Evolutionary conservation across 2,888 invertebrate genomes (phyloP), one percentile per base, ranked within the genome.

Genomic region (Halocaridina rubra): DNA sequence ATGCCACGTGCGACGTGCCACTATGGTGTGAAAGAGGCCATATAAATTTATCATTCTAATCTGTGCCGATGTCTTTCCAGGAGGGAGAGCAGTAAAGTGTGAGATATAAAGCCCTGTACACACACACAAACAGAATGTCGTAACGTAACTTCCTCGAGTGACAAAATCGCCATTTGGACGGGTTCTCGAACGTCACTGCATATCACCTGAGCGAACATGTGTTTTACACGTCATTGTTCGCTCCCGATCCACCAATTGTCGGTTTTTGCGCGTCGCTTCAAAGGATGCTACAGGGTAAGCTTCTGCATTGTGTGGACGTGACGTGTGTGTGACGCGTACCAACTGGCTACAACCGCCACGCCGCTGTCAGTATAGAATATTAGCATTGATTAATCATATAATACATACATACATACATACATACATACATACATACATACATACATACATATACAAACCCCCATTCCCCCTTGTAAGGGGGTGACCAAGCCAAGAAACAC

Each of bases 241-340:
- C 74, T 33, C 19, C 39, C 10, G 39, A 4, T 74, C 72, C 32
- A 72, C 3, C 30, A 72, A 0, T 32, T 72, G 32, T 32, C 72
- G 72, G 29, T 72, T 72, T 69, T 72, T 74, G 74, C 19, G 74
- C 74, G 74, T 33, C 39, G 22, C n/a, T 22, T 74, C 74, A 39
- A 10, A 39, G 72, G 30, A 33, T 72, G 74, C 39, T 24, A 74
- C 74, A 74, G 74, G 74, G 74, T 33, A 24, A 74, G 39, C 22
- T 39, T 39, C 19, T 13, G 74, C 74, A 74, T 19, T 32, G 74
- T n/a, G 39, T 46, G 39, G 74, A 46, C 5, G 39, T 39, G 16
- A 74, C 39, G 74, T 46, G 19, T 74, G 74, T 74, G 10, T 7
- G 74, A 74, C 74, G 46, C 74, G 19, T 74, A 39, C 46, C 39